Conservation (phyloP, 2,113 vertebrate genomes). For the Chinchilla lanigera region DNA sequence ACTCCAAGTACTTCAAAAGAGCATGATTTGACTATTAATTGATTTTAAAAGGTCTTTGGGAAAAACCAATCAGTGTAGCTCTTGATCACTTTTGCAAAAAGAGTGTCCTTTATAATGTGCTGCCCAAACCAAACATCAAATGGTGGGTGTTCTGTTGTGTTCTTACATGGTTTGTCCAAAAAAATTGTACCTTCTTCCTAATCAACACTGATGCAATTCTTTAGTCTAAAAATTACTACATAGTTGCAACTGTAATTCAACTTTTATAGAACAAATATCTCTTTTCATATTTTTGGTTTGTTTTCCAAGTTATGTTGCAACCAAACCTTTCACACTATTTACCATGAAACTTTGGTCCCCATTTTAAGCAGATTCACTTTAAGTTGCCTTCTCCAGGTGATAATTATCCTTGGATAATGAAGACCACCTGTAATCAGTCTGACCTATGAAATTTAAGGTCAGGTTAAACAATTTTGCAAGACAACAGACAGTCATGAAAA, state of each 20-base stretch:
- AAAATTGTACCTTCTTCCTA: not conserved
- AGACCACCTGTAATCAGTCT: not conserved
- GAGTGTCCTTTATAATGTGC: not conserved
- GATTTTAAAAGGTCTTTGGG: not conserved
- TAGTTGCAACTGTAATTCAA: not conserved
- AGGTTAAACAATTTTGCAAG: not conserved
- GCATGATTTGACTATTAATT: not conserved
- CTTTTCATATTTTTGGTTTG: slow-evolving; percentile 35
- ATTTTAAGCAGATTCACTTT: slow-evolving; percentile 11
- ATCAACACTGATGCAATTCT: not conserved
- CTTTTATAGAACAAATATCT: not conserved
- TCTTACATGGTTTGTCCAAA: not conserved
- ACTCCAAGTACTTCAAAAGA: not conserved
- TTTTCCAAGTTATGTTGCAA: slow-evolving; percentile 21
- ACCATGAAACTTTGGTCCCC: not conserved
- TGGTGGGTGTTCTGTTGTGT: not conserved
- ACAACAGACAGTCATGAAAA: slow-evolving; percentile 21
- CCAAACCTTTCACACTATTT: not conserved
- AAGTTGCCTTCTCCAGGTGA: not conserved
- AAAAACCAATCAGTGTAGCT: not conserved
- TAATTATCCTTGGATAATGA: not conserved
- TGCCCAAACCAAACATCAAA: not conserved
- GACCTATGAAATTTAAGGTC: not conserved
- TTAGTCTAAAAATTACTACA: not conserved
- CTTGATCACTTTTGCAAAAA: not conserved